Conservation (phyloP, 2,797 vertebrate genomes). For the Lepus townsendii region DNA sequence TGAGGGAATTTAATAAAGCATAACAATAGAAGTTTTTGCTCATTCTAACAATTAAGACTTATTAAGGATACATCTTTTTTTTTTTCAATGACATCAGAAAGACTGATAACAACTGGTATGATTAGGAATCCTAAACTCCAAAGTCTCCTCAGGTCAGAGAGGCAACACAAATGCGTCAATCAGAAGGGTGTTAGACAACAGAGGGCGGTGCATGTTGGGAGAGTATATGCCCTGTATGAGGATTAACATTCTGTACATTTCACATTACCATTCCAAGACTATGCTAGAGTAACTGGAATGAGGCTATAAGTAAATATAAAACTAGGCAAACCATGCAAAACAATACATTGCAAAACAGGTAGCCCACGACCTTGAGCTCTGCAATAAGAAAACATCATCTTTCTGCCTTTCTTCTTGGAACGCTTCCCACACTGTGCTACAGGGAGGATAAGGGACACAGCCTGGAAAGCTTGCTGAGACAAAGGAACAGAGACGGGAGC, state of each 20-base stretch:
- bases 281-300: not conserved
- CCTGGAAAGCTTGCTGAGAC: not conserved
- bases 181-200: not conserved
- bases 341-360: not conserved
- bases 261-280: not conserved
- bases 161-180: not conserved
- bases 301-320: not conserved
- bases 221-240: not conserved
- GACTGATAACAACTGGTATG: not conserved
- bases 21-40: constrained; percentile 10
- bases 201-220: not conserved
- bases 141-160: not conserved
- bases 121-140: not conserved
- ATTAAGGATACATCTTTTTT: not conserved
- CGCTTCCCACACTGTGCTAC: not conserved
- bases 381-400: not conserved
- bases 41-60: not conserved
- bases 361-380: fast-evolving
- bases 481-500: not conserved
- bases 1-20: constrained; percentile 29
- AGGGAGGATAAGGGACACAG: not conserved
- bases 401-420: not conserved
- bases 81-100: constrained; percentile 5
- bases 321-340: not conserved
- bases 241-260: not conserved